Conservation (phyloP, 2,888 invertebrate genomes). For the Scelioninae gen. 1 region DNA sequence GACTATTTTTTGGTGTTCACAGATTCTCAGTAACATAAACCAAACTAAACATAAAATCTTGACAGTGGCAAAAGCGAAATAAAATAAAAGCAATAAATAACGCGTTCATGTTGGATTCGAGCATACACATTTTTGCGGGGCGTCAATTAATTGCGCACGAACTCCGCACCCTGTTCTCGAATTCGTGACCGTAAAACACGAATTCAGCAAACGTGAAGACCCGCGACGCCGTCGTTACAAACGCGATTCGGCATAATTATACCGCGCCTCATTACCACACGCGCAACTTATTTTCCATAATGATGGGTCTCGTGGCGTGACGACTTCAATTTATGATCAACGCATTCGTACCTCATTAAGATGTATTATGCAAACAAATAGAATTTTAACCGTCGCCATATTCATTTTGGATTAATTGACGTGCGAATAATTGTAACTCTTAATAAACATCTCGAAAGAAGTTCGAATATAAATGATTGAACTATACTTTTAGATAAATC, state of each 20-base stretch:
- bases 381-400: conserved; percentile 27
- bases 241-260: conserved; percentile 56
- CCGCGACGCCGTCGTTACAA: conserved; percentile 37
- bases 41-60: too few species aligned
- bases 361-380: conserved; percentile 39
- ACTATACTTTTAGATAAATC: too few species aligned
- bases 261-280: conserved; percentile 49
- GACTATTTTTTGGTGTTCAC: too few species aligned
- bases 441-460: too few species aligned
- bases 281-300: conserved; percentile 54
- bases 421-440: too few species aligned
- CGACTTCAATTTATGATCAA: conserved; percentile 48
- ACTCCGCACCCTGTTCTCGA: not conserved
- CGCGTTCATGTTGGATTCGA: too few species aligned
- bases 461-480: too few species aligned
- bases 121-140: not conserved
- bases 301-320: conserved; percentile 45
- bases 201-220: conserved; percentile 43
- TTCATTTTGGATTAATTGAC: conserved; percentile 42
- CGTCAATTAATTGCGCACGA: conserved; percentile 12
- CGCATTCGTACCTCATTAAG: conserved; percentile 54
- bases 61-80: too few species aligned
- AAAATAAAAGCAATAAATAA: not conserved
- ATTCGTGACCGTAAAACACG: conserved; percentile 43
- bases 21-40: too few species aligned